Conservation (phyloP, 2,113 vertebrate genomes). For the Barbus barbus region DNA sequence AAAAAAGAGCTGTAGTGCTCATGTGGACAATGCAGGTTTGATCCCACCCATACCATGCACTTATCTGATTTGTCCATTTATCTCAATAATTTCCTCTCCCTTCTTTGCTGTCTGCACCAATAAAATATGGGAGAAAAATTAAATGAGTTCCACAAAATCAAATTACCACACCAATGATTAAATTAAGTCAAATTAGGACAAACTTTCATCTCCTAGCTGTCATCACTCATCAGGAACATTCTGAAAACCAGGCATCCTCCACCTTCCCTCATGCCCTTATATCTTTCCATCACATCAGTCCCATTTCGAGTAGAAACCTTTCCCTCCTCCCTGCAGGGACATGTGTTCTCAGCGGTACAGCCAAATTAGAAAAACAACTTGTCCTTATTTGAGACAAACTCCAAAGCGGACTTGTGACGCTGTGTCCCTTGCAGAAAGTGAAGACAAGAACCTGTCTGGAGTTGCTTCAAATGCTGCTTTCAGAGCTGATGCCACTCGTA, state of each 20-base stretch:
- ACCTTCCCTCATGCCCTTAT: conserved; percentile 7
- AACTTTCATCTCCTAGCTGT: background rate
- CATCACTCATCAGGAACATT: background rate
- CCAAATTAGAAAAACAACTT: conserved; percentile 29
- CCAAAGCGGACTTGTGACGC: background rate
- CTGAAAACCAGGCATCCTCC: background rate
- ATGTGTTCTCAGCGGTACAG: conserved; percentile 16
- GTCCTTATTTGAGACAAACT: background rate
- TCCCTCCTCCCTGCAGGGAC: background rate
- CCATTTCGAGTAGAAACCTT: background rate
- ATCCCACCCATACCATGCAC: background rate
- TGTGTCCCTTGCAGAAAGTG: background rate
- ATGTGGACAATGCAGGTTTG: background rate
- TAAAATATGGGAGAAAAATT: background rate
- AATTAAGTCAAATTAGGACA: background rate
- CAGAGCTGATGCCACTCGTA: background rate
- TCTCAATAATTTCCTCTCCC: background rate
- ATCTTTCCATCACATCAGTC: conserved; percentile 9
- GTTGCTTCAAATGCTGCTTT: conserved; percentile 27
- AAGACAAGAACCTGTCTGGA: conserved; percentile 12
- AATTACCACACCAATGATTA: background rate
- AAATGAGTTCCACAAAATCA: background rate
- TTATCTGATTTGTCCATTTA: background rate
- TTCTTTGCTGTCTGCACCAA: background rate
- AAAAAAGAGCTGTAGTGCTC: background rate